Evolutionary conservation across 2,888 invertebrate species (phyloP).

Genomic region (Morpho deidamia): DNA sequence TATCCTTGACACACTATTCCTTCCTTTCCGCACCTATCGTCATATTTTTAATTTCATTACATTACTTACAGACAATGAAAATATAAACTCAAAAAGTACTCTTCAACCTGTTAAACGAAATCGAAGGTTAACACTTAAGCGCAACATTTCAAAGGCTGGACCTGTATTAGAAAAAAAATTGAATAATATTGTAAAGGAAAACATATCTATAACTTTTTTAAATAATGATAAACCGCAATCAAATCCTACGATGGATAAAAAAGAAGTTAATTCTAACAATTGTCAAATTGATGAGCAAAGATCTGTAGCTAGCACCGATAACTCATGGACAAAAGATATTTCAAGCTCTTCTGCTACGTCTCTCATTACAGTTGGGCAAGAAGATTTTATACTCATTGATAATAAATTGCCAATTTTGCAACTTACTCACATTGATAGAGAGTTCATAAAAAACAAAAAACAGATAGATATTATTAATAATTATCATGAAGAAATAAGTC

Average conservation of each 20-base stretch:
- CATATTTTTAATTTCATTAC: not conserved
- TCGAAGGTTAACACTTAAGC: not conserved
- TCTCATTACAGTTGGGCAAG: constrained; percentile 40
- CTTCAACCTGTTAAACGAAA: not conserved
- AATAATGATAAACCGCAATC: too few relatives aligned
- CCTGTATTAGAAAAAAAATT: not conserved
- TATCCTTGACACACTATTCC: too few relatives aligned
- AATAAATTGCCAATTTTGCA: constrained; percentile 51
- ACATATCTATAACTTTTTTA: too few relatives aligned
- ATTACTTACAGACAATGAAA: not conserved
- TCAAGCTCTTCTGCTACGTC: constrained; percentile 51
- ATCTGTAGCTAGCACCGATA: constrained; percentile 34
- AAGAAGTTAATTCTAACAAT: not conserved
- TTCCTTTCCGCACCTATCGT: too few relatives aligned
- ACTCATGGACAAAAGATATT: constrained; percentile 60
- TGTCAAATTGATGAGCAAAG: constrained; percentile 18
- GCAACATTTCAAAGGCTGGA: constrained; percentile 3
- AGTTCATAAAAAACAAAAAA: not conserved
- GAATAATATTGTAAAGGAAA: not conserved
- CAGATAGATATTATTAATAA: not conserved
- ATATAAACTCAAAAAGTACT: not conserved
- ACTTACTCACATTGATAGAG: constrained; percentile 34
- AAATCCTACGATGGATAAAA: too few relatives aligned
- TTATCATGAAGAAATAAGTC: not conserved
- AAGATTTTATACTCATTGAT: constrained; percentile 47